Evolutionary conservation across 2,797 vertebrate species (phyloP).

Genomic region (Chlorospingus semifuscus): DNA sequence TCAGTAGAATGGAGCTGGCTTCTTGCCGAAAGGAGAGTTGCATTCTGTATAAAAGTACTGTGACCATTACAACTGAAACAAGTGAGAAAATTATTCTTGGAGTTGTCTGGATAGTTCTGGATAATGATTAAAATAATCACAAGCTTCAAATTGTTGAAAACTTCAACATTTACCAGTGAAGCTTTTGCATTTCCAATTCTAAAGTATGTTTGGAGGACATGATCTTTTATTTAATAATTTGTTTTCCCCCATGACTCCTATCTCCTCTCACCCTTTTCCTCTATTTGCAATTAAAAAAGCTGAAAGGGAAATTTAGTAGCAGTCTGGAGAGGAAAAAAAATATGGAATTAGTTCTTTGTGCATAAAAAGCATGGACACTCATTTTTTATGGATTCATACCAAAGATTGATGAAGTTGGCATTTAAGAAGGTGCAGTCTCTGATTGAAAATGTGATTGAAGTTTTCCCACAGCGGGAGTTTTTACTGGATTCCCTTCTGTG

Average conservation of each 20-base stretch:
- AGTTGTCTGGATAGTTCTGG: neutral
- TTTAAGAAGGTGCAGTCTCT: constrained; percentile 22
- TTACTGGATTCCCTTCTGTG: neutral
- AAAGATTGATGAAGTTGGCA: constrained; percentile 51
- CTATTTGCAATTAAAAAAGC: neutral
- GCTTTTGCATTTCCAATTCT: neutral
- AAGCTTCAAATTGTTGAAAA: neutral
- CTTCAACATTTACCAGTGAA: neutral
- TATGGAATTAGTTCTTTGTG: neutral
- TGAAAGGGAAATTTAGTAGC: neutral
- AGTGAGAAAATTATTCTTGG: neutral
- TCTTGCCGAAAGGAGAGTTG: neutral
- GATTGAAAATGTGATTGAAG: constrained; percentile 43
- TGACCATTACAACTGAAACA: neutral
- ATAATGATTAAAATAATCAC: neutral
- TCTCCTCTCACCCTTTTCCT: neutral
- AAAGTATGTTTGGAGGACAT: neutral
- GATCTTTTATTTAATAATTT: neutral
- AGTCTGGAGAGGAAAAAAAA: neutral
- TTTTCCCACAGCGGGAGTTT: constrained; percentile 50
- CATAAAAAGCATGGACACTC: neutral
- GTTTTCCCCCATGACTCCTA: neutral
- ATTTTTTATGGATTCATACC: constrained; percentile 31
- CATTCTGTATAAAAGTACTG: neutral
- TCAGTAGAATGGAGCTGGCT: neutral